A percentile compares a stretch with the other conserved stretches of the same genome.
These are phyloP conservation scores for Eilema griseolum DNA, from an alignment of 2,888 invertebrate genomes.

Conservation along the genomic window DNA sequence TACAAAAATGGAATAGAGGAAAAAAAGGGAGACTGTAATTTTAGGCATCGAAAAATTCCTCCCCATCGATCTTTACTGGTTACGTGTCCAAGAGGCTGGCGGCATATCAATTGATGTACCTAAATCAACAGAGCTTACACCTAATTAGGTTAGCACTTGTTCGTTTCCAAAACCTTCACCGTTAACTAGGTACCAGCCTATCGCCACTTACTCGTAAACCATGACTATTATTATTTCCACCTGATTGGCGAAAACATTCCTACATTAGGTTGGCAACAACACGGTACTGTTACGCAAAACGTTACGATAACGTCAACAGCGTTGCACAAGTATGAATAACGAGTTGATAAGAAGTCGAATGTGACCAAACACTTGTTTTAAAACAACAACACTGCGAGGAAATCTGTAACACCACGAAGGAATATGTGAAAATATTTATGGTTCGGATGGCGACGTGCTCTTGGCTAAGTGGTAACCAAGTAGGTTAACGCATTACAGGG, in stretches of 20 bases:
- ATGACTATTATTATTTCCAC: conserved; percentile 14
- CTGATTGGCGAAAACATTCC: conserved; percentile 12
- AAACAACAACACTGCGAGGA: conserved; percentile 32
- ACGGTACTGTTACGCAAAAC: conserved; percentile 54
- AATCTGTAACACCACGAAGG: conserved; percentile 27
- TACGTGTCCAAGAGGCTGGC: too few species aligned
- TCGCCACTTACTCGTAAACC: neutral
- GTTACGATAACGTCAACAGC: conserved; percentile 52
- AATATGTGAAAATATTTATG: conserved; percentile 32
- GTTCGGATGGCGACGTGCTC: neutral
- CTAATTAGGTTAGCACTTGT: neutral
- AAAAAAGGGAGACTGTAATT: too few species aligned
- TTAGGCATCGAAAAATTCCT: too few species aligned
- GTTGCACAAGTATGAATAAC: conserved; percentile 57
- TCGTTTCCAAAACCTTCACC: neutral
- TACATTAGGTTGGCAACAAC: conserved; percentile 25
- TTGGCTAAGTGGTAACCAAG: neutral
- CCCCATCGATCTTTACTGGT: too few species aligned
- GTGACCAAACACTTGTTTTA: conserved; percentile 33
- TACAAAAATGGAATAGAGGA: too few species aligned
- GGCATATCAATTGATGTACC: too few species aligned
- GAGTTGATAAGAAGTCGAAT: conserved; percentile 55
- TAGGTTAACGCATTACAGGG: neutral
- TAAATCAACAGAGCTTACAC: neutral
- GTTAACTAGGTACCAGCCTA: neutral